Conservation (phyloP, 2,797 vertebrate genomes). For the Tragopan temminckii region DNA sequence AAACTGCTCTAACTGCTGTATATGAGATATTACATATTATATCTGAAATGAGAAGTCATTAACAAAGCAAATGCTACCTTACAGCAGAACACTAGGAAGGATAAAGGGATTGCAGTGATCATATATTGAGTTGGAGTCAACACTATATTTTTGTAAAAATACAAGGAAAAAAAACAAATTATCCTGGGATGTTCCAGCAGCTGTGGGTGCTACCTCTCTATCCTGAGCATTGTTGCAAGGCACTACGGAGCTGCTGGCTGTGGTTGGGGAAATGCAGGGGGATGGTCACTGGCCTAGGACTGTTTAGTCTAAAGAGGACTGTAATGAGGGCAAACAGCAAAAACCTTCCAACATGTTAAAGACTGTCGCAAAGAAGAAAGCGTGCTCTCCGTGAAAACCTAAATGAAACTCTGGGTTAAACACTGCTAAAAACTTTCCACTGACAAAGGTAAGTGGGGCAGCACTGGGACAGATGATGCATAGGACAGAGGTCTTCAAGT, state of each 20-base stretch:
- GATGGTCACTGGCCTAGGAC: background rate
- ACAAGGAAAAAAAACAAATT: background rate
- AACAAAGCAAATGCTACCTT: background rate
- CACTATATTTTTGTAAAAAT: background rate
- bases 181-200: background rate
- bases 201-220: background rate
- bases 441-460: background rate
- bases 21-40: background rate
- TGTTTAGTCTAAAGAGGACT: background rate
- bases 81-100: background rate
- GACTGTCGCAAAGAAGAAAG: background rate
- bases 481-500: too few relatives aligned
- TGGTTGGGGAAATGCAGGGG: background rate
- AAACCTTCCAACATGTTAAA: background rate
- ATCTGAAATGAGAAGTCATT: too few relatives aligned
- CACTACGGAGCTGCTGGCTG: rapidly evolving
- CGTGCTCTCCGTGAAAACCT: background rate
- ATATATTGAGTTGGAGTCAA: background rate
- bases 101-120: too few relatives aligned
- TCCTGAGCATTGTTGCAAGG: background rate
- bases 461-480: background rate
- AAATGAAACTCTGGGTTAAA: background rate
- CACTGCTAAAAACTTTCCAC: background rate
- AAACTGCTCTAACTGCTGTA: background rate
- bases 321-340: background rate